Conservation (phyloP, 2,888 invertebrate genomes). For the Lepidochitona cinerea region DNA sequence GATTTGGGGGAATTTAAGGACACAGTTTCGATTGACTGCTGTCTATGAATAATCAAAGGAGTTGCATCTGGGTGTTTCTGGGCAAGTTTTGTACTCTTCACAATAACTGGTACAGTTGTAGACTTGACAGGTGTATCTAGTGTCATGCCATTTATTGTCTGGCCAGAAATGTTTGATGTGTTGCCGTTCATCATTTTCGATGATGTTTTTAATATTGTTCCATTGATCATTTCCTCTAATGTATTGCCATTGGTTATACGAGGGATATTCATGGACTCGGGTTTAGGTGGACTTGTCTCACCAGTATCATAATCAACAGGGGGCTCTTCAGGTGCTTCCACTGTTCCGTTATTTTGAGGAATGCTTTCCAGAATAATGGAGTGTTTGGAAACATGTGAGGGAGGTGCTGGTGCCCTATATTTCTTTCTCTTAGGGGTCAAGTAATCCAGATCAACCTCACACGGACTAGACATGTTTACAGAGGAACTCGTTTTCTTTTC, state of each 20-base stretch:
- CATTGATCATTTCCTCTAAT: neutral
- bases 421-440: slow-evolving; percentile 42
- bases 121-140: neutral
- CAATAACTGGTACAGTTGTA: neutral
- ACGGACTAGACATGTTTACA: neutral
- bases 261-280: too few species aligned
- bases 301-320: slow-evolving; percentile 53
- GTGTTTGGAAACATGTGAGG: slow-evolving; percentile 12
- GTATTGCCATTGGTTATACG: neutral
- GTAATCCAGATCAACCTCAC: neutral
- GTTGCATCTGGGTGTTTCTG: too few species aligned
- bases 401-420: slow-evolving; percentile 55
- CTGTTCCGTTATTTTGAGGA: neutral
- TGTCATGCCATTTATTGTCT: neutral
- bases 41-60: neutral
- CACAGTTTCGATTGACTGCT: neutral
- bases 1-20: slow-evolving; percentile 3
- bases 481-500: neutral
- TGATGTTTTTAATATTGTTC: neutral
- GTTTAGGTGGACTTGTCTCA: too few species aligned
- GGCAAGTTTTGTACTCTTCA: too few species aligned
- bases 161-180: neutral
- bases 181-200: neutral
- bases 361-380: neutral
- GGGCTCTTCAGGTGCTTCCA: slow-evolving; percentile 36